Base-by-base conservation (phyloP, 2,888 invertebrate genomes). In the Harmothoe impar region DNA sequence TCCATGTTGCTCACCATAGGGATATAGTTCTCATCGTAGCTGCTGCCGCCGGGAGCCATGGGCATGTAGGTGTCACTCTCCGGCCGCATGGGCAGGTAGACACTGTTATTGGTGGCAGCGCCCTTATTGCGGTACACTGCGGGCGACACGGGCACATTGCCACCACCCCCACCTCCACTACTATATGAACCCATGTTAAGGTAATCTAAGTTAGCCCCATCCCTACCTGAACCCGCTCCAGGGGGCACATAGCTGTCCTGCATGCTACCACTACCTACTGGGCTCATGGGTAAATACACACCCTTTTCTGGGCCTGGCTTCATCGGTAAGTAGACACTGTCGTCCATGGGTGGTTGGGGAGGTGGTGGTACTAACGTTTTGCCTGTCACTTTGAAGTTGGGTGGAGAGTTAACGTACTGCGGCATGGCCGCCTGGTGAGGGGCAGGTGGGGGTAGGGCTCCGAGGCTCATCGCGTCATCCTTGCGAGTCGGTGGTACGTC, bases 31-130 rank as follows among this genome's bases (percentile, higher is more conserved):
- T 72, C 78, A 20, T 25, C 68, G 56, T 56, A 54, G 23, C 12
- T 88, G 43, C 51, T 35, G 1, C 31, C 62, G 20, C 77, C 77
- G 12, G 15, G 25, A 35, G 23, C 84, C 84, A 89, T 89, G 68
- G 89, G 89, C 89, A 68, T 35, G 43, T 89, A 89, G 12, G 84
- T 84, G 72, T 62, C 62, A n/a, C 35, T 56, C 23, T 89, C 62
- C 20, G 68, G 62, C 20, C 89, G 51, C 89, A 89, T 89, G 10
- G 89, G 89, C 31, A 89, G 31, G 31, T 89, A 89, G 20, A 89
- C 33, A 29, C 52, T 89, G 35, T 89, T 77, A 89, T 72, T 43
- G 23, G 29, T 17, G 52, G 0, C 20, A 29, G 23, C 29, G 17
- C 72, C 72, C 29, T 29, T n/a, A 15, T 72, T 72, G n/a, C 72